A percentile compares a stretch with the other conserved stretches of the same genome.
Conservation (phyloP, 2,888 invertebrate genomes). For the Troides aeacus region DNA sequence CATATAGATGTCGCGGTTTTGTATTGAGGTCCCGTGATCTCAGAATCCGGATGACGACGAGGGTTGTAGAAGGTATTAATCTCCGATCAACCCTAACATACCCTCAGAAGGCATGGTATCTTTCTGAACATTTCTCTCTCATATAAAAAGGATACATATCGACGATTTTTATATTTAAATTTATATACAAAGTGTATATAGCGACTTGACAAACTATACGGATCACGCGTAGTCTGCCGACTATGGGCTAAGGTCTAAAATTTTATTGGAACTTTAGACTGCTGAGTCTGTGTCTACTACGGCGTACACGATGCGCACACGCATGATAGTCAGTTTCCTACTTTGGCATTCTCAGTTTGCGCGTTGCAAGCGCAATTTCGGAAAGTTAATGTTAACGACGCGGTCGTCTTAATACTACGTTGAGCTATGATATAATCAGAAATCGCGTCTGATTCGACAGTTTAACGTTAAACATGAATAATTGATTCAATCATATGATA, state of each 20-base stretch:
- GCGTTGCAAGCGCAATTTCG: slow-evolving; percentile 8
- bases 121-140: too few relatives aligned
- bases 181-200: slow-evolving; percentile 24
- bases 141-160: too few relatives aligned
- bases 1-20: slow-evolving; percentile 5
- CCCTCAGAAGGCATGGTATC: too few relatives aligned
- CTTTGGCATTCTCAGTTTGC: slow-evolving; percentile 27
- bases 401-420: slow-evolving; percentile 49
- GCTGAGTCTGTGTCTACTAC: not conserved
- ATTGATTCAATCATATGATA: slow-evolving; percentile 1
- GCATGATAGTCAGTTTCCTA: slow-evolving; percentile 22
- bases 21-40: too few relatives aligned
- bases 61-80: too few relatives aligned
- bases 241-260: slow-evolving; percentile 16
- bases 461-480: slow-evolving; percentile 14
- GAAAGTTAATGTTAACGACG: slow-evolving; percentile 6
- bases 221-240: slow-evolving; percentile 3
- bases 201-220: slow-evolving; percentile 2
- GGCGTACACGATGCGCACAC: slow-evolving; percentile 6
- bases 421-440: slow-evolving; percentile 52
- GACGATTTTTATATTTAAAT: not conserved
- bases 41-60: too few relatives aligned
- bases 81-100: too few relatives aligned
- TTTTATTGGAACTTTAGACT: slow-evolving; percentile 2
- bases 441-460: slow-evolving; percentile 6